A percentile compares a stretch with the other conserved stretches of the same genome.
These are phyloP conservation scores for Serripes groenlandicus DNA, from an alignment of 2,888 invertebrate genomes.

Conservation along the genomic window DNA sequence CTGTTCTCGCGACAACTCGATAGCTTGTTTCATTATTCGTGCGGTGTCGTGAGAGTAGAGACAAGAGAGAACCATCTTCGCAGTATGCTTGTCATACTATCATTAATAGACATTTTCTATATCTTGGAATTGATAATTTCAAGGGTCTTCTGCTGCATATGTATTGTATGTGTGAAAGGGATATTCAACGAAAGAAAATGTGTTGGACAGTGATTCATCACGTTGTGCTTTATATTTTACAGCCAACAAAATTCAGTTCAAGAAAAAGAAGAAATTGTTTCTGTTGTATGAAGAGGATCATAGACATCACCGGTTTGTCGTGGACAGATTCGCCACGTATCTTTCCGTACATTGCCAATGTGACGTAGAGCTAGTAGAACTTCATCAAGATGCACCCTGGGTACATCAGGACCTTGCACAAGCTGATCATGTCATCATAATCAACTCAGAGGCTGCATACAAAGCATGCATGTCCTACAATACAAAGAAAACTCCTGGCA, in stretches of 20 bases:
- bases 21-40: too few relatives aligned
- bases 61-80: not conserved
- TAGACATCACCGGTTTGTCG: slow-evolving; percentile 49
- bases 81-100: not conserved
- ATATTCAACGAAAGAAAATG: not conserved
- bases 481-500: not conserved
- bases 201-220: too few relatives aligned
- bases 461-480: slow-evolving; percentile 23
- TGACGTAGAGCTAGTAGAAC: slow-evolving; percentile 51
- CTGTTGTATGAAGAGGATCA: slow-evolving; percentile 64
- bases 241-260: slow-evolving; percentile 42
- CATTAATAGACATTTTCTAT: not conserved
- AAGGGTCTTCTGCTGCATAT: not conserved
- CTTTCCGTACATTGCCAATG: slow-evolving; percentile 60
- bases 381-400: slow-evolving; percentile 58
- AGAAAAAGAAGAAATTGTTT: slow-evolving; percentile 51
- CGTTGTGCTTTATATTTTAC: slow-evolving; percentile 35
- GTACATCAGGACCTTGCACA: slow-evolving; percentile 59
- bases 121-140: not conserved
- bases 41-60: not conserved
- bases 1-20: too few relatives aligned
- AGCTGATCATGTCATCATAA: slow-evolving; percentile 56
- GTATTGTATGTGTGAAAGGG: not conserved
- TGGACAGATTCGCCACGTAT: slow-evolving; percentile 53
- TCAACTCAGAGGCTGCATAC: slow-evolving; percentile 62